These are phyloP conservation scores for Akabosia matsudoensis DNA, from an alignment of 1,140 invertebrate genomes.

Conservation along the genomic window DNA sequence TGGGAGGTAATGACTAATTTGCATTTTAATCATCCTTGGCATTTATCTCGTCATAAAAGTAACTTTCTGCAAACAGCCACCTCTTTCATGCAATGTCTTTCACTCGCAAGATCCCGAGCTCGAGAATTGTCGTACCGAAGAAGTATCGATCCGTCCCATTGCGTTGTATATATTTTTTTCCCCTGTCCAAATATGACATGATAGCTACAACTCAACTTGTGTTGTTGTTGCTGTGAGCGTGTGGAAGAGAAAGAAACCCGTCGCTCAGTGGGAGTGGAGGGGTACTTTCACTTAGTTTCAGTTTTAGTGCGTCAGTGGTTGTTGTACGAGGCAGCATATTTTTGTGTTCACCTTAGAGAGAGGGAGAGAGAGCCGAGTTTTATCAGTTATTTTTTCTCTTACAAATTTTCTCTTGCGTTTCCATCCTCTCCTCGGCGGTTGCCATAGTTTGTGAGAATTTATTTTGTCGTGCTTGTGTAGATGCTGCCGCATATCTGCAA, in stretches of 20 bases:
- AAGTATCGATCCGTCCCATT: not conserved
- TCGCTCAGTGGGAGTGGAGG: not conserved
- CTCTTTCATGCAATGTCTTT: too few relatives aligned
- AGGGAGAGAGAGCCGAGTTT: too few relatives aligned
- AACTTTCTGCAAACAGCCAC: too few relatives aligned
- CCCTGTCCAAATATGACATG: not conserved
- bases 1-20: too few relatives aligned
- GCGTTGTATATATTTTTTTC: not conserved
- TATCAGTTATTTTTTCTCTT: too few relatives aligned
- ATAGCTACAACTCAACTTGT: not conserved
- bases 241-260: not conserved
- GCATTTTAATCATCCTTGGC: too few relatives aligned
- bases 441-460: not conserved
- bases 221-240: not conserved
- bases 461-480: not conserved
- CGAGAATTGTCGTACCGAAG: not conserved
- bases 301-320: not conserved
- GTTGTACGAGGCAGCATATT: not conserved
- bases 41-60: too few relatives aligned
- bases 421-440: too few relatives aligned
- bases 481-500: not conserved
- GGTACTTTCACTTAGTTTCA: not conserved
- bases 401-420: too few relatives aligned
- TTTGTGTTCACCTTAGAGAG: not conserved
- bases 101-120: not conserved